Conservation (phyloP, 2,888 invertebrate species). For the Venusia cambrica region DNA sequence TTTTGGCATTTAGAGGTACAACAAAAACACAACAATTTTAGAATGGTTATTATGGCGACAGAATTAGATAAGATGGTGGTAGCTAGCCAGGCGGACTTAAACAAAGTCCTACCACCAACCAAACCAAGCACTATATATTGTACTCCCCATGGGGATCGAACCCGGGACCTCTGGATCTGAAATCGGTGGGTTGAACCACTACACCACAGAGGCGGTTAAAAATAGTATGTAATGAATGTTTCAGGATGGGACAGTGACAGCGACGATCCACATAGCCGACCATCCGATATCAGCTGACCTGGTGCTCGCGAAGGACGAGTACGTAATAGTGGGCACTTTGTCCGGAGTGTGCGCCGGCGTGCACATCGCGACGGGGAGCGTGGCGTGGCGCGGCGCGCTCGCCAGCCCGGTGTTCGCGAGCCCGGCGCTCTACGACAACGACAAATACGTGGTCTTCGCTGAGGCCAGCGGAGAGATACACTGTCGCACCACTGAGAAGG, state of each 20-base stretch:
- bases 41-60: no score
- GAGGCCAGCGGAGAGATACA: slow-evolving; percentile 80
- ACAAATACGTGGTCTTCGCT: slow-evolving; percentile 76
- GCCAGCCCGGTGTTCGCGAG: slow-evolving; percentile 84
- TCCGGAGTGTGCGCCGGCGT: slow-evolving; percentile 81
- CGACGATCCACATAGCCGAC: slow-evolving; percentile 56
- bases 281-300: slow-evolving; percentile 75
- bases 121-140: no score
- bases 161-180: no score
- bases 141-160: no score
- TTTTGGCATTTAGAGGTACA: no score
- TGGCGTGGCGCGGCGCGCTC: slow-evolving; percentile 82
- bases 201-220: no score
- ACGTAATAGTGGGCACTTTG: slow-evolving; percentile 76
- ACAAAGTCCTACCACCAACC: no score
- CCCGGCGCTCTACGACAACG: slow-evolving; percentile 78
- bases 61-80: no score
- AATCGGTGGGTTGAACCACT: no score
- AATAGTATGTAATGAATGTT: slow-evolving; percentile 60
- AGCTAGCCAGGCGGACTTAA: no score
- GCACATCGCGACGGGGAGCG: slow-evolving; percentile 65
- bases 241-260: slow-evolving; percentile 70
- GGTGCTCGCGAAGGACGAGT: slow-evolving; percentile 57
- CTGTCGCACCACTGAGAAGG: slow-evolving; percentile 71
- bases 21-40: no score